Conservation (phyloP, 2,113 vertebrate species). For the Rhea pennata region DNA sequence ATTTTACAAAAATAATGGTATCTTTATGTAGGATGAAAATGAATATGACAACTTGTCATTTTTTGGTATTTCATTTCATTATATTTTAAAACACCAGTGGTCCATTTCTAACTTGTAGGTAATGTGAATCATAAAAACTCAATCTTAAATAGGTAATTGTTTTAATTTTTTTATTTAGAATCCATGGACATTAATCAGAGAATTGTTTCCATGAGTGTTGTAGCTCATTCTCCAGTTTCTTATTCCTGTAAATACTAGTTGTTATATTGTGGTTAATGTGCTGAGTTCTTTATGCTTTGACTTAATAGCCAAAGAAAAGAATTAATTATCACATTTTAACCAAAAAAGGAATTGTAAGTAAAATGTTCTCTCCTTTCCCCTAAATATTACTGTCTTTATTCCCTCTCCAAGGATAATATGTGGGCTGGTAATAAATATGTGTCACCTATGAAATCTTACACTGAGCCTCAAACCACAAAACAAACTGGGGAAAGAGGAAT, state of each 20-base stretch:
- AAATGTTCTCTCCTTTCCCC: slow-evolving; percentile 49
- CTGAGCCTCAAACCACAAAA: slow-evolving; percentile 48
- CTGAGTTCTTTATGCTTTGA: slow-evolving; percentile 78
- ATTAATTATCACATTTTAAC: slow-evolving; percentile 65
- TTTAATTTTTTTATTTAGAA: slow-evolving; percentile 42
- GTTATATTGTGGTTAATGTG: slow-evolving; percentile 67
- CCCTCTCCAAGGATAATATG: slow-evolving; percentile 31
- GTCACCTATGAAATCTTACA: slow-evolving; percentile 17
- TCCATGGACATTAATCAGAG: slow-evolving; percentile 63
- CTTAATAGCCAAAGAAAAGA: slow-evolving; percentile 80
- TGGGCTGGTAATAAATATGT: slow-evolving; percentile 46
- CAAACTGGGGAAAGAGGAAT: slow-evolving; percentile 26
- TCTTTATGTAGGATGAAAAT: slow-evolving; percentile 65
- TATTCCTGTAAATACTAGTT: slow-evolving; percentile 75
- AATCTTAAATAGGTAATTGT: slow-evolving; percentile 64
- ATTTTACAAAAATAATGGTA: slow-evolving; percentile 64
- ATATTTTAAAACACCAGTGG: not conserved
- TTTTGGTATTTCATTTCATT: slow-evolving; percentile 62
- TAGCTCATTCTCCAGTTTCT: slow-evolving; percentile 72
- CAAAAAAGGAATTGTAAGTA: slow-evolving; percentile 44
- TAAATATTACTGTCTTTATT: slow-evolving; percentile 52
- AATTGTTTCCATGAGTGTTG: slow-evolving; percentile 23
- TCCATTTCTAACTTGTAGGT: slow-evolving; percentile 57
- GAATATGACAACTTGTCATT: slow-evolving; percentile 31
- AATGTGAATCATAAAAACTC: slow-evolving; percentile 46